These are phyloP conservation scores for Lophius americanus DNA, from an alignment of 2,797 vertebrate species.

Conservation along the genomic window DNA sequence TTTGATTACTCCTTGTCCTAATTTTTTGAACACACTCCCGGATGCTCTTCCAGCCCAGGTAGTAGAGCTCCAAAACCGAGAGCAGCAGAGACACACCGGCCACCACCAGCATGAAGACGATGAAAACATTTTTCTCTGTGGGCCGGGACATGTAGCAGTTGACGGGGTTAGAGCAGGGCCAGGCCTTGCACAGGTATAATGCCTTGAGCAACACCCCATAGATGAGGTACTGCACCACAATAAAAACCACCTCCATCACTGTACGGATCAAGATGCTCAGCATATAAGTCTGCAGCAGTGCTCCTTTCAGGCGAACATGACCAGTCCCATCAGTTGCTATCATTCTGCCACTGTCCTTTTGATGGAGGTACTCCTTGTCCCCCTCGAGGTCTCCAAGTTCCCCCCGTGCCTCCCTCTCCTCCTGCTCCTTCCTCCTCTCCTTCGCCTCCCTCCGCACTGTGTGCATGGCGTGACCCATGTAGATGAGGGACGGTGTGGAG, in stretches of 20 bases:
- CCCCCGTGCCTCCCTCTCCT: constrained; percentile 70
- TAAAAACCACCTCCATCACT: constrained; percentile 93
- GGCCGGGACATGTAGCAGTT: constrained; percentile 98
- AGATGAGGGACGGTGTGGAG: constrained; percentile 94
- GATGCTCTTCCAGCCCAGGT: constrained; percentile 91
- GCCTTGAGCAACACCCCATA: constrained; percentile 94
- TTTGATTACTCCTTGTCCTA: constrained; percentile 21
- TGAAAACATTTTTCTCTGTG: constrained; percentile 98
- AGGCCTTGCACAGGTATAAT: constrained; percentile 87
- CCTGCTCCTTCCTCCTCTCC: constrained; percentile 79
- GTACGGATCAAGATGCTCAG: constrained; percentile 96
- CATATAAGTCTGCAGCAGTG: constrained; percentile 90
- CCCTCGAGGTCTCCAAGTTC: constrained; percentile 76
- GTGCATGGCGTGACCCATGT: constrained; percentile 97
- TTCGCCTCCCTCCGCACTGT: constrained; percentile 92
- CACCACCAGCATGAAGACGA: constrained; percentile 96
- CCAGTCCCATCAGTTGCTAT: constrained; percentile 73
- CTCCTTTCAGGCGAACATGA: constrained; percentile 86
- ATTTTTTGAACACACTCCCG: constrained; percentile 70
- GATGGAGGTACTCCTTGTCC: constrained; percentile 82
- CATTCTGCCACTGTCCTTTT: constrained; percentile 73
- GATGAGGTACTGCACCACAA: constrained; percentile 92
- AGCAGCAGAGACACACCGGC: constrained; percentile 91
- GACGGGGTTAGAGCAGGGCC: constrained; percentile 93
- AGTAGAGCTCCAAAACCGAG: constrained; percentile 91